These are phyloP conservation scores for Dascyllus trimaculatus DNA, from an alignment of 2,113 vertebrate species.

Conservation along the genomic window DNA sequence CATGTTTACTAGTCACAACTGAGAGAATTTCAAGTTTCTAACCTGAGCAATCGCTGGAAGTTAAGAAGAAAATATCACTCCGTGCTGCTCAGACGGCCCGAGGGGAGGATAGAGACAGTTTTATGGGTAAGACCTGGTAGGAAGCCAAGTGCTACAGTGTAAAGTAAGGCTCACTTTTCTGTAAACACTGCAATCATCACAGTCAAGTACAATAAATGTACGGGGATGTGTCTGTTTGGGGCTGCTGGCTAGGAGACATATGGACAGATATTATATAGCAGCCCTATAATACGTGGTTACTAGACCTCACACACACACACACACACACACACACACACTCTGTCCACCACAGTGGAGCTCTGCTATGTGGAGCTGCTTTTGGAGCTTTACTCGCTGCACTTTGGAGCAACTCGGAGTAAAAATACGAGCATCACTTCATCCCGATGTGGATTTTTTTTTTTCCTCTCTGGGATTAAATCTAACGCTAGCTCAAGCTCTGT, in stretches of 20 bases:
- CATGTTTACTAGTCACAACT: conserved; percentile 70
- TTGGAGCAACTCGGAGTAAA: not conserved
- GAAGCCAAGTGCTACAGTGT: conserved; percentile 37
- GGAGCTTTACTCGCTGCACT: not conserved
- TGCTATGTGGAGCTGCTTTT: conserved; percentile 16
- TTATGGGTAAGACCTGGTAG: conserved; percentile 84
- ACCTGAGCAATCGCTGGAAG: conserved; percentile 72
- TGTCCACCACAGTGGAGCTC: too few species aligned
- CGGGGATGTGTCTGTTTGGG: conserved; percentile 19
- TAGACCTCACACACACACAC: conserved; percentile 44
- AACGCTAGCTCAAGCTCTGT: conserved; percentile 4
- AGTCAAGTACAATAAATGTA: conserved; percentile 33
- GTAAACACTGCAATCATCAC: conserved; percentile 27
- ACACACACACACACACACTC: too few species aligned
- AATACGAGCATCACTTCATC: conserved; percentile 7
- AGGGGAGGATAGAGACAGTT: conserved; percentile 84
- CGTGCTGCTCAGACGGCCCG: conserved; percentile 81
- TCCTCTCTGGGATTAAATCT: conserved; percentile 13
- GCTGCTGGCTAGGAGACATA: not conserved
- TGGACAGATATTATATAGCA: not conserved
- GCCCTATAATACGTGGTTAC: not conserved
- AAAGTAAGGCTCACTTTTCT: conserved; percentile 61
- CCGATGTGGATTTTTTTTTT: conserved; percentile 1
- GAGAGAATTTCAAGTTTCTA: conserved; percentile 80
- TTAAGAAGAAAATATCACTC: conserved; percentile 79